phyloP scores from a whole-genome alignment of 2,888 invertebrate species.

The Dynastes maya region DNA sequence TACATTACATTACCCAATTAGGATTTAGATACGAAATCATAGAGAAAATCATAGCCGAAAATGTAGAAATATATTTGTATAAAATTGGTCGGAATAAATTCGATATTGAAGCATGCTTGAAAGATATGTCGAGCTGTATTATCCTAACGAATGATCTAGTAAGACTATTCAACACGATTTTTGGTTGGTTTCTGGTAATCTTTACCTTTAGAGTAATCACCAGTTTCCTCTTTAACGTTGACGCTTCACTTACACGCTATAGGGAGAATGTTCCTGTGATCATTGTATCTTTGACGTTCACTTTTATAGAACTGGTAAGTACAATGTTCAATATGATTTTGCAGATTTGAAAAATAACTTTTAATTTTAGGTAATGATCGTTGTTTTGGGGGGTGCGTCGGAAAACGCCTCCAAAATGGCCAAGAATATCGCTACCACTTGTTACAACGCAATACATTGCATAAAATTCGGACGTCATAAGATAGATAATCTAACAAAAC shows the following conservation, averaged over 20 bases:
- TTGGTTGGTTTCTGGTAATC: conserved; percentile 22
- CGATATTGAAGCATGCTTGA: neutral
- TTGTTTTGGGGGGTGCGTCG: neutral
- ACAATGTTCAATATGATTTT: neutral
- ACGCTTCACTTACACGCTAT: neutral
- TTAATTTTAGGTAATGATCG: neutral
- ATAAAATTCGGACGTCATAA: neutral
- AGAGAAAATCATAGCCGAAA: neutral
- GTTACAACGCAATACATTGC: neutral
- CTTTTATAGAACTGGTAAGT: neutral
- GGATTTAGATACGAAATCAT: neutral
- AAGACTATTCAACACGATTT: conserved; percentile 17
- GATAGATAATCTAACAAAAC: neutral
- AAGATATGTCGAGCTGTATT: neutral
- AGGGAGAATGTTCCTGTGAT: neutral
- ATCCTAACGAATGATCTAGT: neutral
- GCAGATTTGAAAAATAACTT: neutral
- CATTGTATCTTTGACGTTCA: neutral
- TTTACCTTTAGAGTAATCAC: conserved; percentile 20
- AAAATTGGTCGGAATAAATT: neutral
- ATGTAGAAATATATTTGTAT: neutral
- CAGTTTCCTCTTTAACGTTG: conserved; percentile 6
- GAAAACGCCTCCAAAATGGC: neutral
- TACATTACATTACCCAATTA: neutral
- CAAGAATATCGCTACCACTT: neutral